Base-by-base conservation (phyloP, 2,113 vertebrate genomes). In the Delphinus delphis region DNA sequence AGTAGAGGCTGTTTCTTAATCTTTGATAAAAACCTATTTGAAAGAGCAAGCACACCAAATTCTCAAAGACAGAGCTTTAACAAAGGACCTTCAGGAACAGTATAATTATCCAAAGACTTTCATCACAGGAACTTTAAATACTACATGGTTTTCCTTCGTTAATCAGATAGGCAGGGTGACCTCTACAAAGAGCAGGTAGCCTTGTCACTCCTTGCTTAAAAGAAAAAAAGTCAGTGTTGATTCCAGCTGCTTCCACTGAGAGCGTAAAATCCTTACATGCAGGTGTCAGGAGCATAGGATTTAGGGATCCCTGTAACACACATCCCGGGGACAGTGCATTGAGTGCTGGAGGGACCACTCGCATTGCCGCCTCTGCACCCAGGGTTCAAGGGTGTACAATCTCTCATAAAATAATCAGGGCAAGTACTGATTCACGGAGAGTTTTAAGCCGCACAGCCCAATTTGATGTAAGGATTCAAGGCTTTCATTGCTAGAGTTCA, bases 1-100 rank as follows among this genome's bases (percentile, higher is more conserved):
- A 5, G 58, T 23, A 12, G 44, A 68, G 38, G 33, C 13, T 71
- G 95, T 62, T 82, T 70, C 47, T 93, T 63, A n/a, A 65, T 85
- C 23, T 82, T 92, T 71, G 58, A 80, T 23, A 82, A 83, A 87
- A 84, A 13, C 3, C 5, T 41, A 41, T 90, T 88, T 96, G 74
- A 92, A 77, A 85, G 84, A 83, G 38, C 23, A 97, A 92, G 2
- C n/a, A 60, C 15, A 55, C 14, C 77, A 36, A 94, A 89, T 82
- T 70, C 82, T 91, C 71, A 41, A 44, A 73, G 70, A 53, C 12
- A 67, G 31, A 74, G 26, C 71, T 96, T 63, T 36, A 87, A 77
- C 44, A 13, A 70, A 76, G 47, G 50, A 50, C 33, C 5, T 81
- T 68, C 21, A 79, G 68, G 81, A 88, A 73, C 6, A 67, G 20